Evolutionary conservation across 2,113 vertebrate species (phyloP).

Genomic region (Tragelaphus buxtoni): DNA sequence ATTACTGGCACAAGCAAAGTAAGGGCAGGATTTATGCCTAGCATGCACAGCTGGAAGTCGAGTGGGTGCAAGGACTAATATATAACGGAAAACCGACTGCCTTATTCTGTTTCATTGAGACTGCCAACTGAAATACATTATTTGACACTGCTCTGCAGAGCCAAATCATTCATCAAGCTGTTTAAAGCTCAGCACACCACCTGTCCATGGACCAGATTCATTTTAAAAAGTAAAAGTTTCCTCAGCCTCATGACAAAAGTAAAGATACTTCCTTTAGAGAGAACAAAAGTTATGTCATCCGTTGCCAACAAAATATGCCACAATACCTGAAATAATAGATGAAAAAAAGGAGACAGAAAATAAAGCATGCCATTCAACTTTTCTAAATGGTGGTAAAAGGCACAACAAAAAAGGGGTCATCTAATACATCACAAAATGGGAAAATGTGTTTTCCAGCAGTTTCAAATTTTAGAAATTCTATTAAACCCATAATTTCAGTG

Average conservation of each 20-base stretch:
- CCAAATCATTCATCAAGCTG: slow-evolving; percentile 71
- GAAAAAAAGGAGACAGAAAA: slow-evolving; percentile 17
- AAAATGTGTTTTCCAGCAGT: neutral
- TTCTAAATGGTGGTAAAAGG: neutral
- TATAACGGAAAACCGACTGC: slow-evolving; percentile 49
- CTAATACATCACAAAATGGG: neutral
- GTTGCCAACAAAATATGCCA: slow-evolving; percentile 1
- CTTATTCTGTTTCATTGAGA: slow-evolving; percentile 62
- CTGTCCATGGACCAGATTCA: slow-evolving; percentile 40
- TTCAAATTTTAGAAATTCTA: neutral
- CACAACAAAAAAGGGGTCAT: neutral
- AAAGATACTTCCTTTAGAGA: slow-evolving; percentile 43
- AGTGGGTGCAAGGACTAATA: slow-evolving; percentile 52
- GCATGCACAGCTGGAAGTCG: neutral
- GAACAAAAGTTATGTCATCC: slow-evolving; percentile 43
- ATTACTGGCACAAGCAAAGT: neutral
- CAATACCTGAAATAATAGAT: neutral
- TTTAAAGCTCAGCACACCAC: slow-evolving; percentile 68
- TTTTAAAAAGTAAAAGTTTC: slow-evolving; percentile 34
- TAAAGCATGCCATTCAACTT: slow-evolving; percentile 8
- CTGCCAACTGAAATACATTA: slow-evolving; percentile 68
- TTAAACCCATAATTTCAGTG: neutral
- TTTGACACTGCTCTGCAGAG: slow-evolving; percentile 61
- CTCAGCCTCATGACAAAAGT: slow-evolving; percentile 33
- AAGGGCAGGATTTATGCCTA: slow-evolving; percentile 32